Conservation (phyloP, 2,797 vertebrate species). For the Petrocephalus sullivani region DNA sequence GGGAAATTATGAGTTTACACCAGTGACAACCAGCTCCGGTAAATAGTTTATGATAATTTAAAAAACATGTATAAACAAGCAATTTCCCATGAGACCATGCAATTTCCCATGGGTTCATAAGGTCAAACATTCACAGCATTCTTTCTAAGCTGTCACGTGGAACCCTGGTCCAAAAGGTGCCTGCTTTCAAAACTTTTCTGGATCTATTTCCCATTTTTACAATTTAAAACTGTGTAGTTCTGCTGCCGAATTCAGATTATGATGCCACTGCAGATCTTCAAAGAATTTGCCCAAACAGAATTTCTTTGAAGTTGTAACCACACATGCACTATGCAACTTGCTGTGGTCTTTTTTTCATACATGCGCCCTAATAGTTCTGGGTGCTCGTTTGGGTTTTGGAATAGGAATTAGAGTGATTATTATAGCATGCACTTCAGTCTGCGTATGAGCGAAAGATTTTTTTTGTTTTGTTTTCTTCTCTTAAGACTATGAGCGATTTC, state of each 20-base stretch:
- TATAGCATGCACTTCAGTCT: not conserved
- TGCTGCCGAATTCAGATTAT: not conserved
- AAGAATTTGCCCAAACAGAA: not conserved
- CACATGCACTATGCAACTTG: not conserved
- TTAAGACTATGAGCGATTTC: not conserved
- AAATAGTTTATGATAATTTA: conserved; percentile 8
- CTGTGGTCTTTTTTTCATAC: too few species aligned
- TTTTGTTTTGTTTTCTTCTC: not conserved
- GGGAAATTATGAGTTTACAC: not conserved
- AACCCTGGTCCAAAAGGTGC: not conserved
- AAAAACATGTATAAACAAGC: not conserved
- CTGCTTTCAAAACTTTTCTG: not conserved
- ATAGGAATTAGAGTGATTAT: not conserved
- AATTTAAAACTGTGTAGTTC: not conserved
- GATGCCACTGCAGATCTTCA: not conserved
- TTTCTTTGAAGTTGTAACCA: not conserved
- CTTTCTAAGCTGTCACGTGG: not conserved
- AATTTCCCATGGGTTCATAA: not conserved
- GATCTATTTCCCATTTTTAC: not conserved
- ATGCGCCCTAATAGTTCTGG: not conserved
- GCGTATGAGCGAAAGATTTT: not conserved
- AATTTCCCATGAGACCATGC: not conserved
- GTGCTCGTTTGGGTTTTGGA: not conserved
- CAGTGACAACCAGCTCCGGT: not conserved
- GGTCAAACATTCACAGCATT: not conserved